A percentile compares a stretch with the other conserved stretches of the same genome.
phyloP scores from a whole-genome alignment of 2,797 vertebrate species.

The Peromyscus nudipes region DNA sequence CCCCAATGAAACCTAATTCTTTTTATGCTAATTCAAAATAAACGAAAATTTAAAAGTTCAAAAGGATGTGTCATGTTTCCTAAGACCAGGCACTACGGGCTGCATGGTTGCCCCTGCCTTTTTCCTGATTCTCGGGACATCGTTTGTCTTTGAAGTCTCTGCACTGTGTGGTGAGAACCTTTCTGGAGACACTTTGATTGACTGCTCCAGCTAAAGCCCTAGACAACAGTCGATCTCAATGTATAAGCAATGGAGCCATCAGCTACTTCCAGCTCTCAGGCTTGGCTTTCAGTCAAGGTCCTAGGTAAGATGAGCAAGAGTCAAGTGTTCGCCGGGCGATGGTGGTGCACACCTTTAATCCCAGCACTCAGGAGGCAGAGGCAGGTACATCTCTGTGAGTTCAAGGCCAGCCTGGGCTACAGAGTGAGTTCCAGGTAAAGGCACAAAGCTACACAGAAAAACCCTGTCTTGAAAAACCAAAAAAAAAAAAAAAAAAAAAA shows the following conservation, averaged over 20 bases:
- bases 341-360: no score
- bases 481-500: no score
- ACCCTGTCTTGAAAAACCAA: no score
- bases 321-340: neutral
- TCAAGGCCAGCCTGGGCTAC: no score
- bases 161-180: neutral
- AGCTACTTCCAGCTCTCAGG: neutral
- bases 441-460: no score
- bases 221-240: neutral
- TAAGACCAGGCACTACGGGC: neutral
- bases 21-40: neutral
- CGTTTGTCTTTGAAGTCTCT: conserved; percentile 6
- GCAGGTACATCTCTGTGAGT: no score
- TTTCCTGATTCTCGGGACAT: neutral
- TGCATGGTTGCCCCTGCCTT: neutral
- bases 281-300: neutral
- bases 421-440: no score
- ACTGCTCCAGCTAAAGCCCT: neutral
- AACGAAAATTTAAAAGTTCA: neutral
- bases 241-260: neutral
- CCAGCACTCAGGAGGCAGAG: no score
- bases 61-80: neutral
- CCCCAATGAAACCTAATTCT: neutral
- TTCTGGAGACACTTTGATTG: neutral
- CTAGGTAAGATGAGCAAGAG: neutral